Base-by-base conservation (phyloP, 2,888 invertebrate genomes). In the Labia minor region DNA sequence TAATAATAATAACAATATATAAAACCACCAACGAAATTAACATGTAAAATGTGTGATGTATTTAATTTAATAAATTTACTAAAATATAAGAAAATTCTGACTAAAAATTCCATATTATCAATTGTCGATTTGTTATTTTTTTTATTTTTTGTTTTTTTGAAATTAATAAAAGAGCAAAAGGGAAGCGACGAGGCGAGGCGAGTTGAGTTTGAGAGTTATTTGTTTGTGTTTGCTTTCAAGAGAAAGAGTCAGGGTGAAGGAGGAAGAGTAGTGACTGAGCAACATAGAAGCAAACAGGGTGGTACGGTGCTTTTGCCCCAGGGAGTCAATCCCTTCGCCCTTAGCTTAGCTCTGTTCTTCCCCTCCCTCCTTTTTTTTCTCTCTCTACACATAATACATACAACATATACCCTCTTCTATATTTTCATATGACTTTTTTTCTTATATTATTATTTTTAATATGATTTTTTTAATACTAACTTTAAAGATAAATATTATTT, bases 191-290 rank as follows among this genome's bases (percentile, higher is more conserved):
- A 33, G 11, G 33, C 33, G 33, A 33, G 33, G 33, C 8, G n/a
- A 49, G 49, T 49, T 49, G 26, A 26, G 26, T 26, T 26, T 26
- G 26, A 26, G 26, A 26, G 26, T 26, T 26, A 3, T 26, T 26
- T 26, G 49, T 49, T 49, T 49, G 49, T 49, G 49, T 49, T 49
- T 49, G 49, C 49, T 49, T 16, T 49, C 49, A n/a, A 49, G 49
- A 4, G 49, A 26, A 8, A 26, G 26, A 6, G 8, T 6, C 4
- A 26, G 26, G 8, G 8, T 26, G 26, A 8, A 26, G 3, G 26
- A 8, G 8, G 26, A 8, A 6, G 26, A 8, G 8, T 3, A 6
- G 8, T 6, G 3, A 26, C 26, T 26, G 49, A 49, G 49, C 26
- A 26, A 8, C 8, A 49, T 2, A 10, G 16, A 16, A 14, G 49